Conservation (phyloP, 37 sponge, comb jelly and placozoan species). For the Aplysina aerophoba region DNA sequence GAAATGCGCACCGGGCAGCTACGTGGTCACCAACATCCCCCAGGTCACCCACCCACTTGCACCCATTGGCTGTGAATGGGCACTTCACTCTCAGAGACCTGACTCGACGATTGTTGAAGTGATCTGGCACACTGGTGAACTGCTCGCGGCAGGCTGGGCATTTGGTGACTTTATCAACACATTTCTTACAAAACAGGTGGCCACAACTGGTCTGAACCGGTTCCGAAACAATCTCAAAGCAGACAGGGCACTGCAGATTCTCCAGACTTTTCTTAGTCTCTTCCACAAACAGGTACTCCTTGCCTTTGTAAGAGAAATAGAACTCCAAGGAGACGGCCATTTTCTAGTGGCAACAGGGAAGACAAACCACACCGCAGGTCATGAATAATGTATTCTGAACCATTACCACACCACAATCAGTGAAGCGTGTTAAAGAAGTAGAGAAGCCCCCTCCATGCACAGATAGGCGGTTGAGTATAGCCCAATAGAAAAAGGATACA, state of each 20-base stretch:
- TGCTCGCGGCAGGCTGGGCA: conserved; percentile 2
- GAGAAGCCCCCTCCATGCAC: too few species aligned
- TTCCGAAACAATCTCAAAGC: conserved; percentile 9
- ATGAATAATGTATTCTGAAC: too few species aligned
- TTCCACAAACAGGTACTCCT: conserved; percentile 10
- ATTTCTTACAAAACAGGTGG: conserved; percentile 20
- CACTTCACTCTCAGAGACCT: conserved; percentile 5
- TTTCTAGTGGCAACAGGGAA: too few species aligned
- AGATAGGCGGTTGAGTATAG: too few species aligned
- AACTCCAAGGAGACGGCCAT: not conserved
- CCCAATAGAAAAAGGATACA: too few species aligned
- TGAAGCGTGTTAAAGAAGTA: too few species aligned
- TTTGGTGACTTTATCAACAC: not conserved
- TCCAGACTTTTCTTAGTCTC: not conserved
- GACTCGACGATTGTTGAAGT: not conserved
- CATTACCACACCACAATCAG: too few species aligned
- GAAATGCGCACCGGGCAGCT: too few species aligned
- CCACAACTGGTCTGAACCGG: conserved; percentile 33
- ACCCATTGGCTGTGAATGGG: not conserved
- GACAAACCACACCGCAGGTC: too few species aligned
- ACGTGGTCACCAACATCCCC: not conserved
- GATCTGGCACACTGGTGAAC: not conserved
- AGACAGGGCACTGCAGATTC: not conserved
- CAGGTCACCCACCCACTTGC: conserved; percentile 18
- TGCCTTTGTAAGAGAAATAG: not conserved